Evolutionary conservation across 2,888 invertebrate species (phyloP).

Genomic region (Oscheius myriophilus): DNA sequence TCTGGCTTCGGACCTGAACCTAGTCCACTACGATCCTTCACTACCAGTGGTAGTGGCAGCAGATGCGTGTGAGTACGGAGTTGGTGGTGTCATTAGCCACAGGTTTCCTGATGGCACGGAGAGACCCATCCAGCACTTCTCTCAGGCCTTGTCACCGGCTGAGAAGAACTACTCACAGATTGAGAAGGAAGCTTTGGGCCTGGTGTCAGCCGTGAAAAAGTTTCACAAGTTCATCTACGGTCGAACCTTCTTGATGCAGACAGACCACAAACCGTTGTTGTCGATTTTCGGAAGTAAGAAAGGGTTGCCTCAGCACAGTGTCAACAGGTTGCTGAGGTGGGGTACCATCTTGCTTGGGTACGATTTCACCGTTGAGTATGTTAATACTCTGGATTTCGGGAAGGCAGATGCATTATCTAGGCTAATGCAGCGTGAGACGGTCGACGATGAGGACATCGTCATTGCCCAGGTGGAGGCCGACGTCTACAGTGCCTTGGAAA

Average conservation of each 20-base stretch:
- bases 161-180: conserved; percentile 72
- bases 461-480: background rate
- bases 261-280: no score
- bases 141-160: conserved; percentile 48
- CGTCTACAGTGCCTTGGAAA: no score
- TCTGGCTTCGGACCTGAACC: no score
- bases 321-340: conserved; percentile 72
- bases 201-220: no score
- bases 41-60: conserved; percentile 37
- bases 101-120: conserved; percentile 43
- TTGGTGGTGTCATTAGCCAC: conserved; percentile 58
- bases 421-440: background rate
- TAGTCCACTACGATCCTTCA: conserved; percentile 40
- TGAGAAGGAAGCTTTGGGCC: conserved; percentile 71
- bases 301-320: conserved; percentile 30
- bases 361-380: no score
- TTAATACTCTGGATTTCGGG: conserved; percentile 70
- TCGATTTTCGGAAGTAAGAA: no score
- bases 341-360: conserved; percentile 71
- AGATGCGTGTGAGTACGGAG: conserved; percentile 45
- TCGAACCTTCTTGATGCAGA: conserved; percentile 68
- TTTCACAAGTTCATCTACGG: conserved; percentile 72
- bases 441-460: background rate
- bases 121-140: conserved; percentile 55
- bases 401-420: conserved; percentile 71